Base-by-base conservation (phyloP, 2,797 vertebrate genomes). In the Melanotaenia pygmaea region DNA sequence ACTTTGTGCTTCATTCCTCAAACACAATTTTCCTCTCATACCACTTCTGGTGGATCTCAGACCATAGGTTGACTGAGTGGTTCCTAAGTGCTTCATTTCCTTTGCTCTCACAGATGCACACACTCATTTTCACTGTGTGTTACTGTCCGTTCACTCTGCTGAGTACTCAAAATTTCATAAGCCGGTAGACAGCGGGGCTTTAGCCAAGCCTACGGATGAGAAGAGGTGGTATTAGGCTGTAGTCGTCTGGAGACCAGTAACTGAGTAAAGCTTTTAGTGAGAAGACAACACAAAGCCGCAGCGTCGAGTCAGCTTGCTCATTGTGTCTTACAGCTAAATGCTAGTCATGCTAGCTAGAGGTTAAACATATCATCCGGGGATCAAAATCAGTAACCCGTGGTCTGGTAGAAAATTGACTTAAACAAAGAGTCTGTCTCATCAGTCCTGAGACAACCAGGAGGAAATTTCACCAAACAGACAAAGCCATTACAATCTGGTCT, bases 11-110 rank as follows among this genome's bases (percentile, higher is more conserved):
- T 88, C 69, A 74, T 86, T 85, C 56, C 74, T 90, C 76, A 84
- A 86, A 90, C 87, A 76, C 89, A 81, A 86, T 88, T 91, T 91
- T 81, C 84, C 86, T 77, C 86, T 91, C 82, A 70, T 74, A 74
- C 83, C 86, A 88, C 88, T 87, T 89, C 79, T 88, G 75, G 72
- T 81, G 82, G 77, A 83, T 90, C 83, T 87, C 37, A 75, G 85
- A 84, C 86, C 84, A 65, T 67, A 72, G 82, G 80, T 73, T 67
- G 82, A 84, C 86, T 87, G 87, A 93, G 90, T 91, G 90, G 79
- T 86, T 92, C 64, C 84, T 89, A 84, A 92, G 90, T 90, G 89
- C 76, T 83, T 87, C 71, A 86, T 88, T 91, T 89, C 88, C 85
- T 89, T 84, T 75, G 28, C 86, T 83, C 68, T 86, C 72, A 74